Conservation (phyloP, 2,113 vertebrate genomes). For the Corythoichthys haematopterus region DNA sequence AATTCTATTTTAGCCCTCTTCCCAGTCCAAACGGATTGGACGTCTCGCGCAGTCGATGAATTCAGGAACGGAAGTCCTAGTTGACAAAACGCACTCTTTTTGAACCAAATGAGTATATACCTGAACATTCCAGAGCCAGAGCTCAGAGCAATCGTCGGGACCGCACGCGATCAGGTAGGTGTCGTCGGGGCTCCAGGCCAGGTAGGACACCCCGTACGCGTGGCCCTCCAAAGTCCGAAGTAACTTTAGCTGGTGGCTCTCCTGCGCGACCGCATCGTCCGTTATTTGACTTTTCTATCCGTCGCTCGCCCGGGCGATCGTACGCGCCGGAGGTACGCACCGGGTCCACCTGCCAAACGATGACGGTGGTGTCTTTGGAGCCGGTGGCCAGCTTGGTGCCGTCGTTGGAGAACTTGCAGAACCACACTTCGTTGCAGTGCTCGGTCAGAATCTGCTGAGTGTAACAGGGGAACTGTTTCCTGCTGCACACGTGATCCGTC, state of each 20-base stretch:
- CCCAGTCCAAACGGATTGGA: no score
- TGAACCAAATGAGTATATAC: slow-evolving; percentile 50
- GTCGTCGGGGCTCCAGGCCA: slow-evolving; percentile 98
- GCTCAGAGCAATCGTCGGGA: slow-evolving; percentile 97
- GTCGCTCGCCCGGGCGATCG: not conserved
- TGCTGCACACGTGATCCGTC: slow-evolving; percentile 96
- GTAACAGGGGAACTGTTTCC: slow-evolving; percentile 99
- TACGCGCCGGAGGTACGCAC: slow-evolving; percentile 71
- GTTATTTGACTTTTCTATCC: no score
- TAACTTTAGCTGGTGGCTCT: slow-evolving; percentile 93
- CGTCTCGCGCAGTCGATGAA: no score
- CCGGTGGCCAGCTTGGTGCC: slow-evolving; percentile 98
- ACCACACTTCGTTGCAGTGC: slow-evolving; percentile 99
- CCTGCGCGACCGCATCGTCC: slow-evolving; percentile 63
- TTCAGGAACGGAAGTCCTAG: no score
- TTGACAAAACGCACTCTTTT: no score
- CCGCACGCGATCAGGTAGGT: slow-evolving; percentile 96
- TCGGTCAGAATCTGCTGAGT: slow-evolving; percentile 98
- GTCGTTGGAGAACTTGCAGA: slow-evolving; percentile 98
- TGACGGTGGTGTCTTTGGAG: slow-evolving; percentile 98
- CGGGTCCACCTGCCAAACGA: slow-evolving; percentile 97
- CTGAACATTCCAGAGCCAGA: slow-evolving; percentile 99
- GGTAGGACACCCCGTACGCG: slow-evolving; percentile 93
- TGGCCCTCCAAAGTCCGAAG: slow-evolving; percentile 95
- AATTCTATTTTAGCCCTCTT: no score